Base-by-base conservation (phyloP, 2,888 invertebrate species). In the Esperia sulphurella region DNA sequence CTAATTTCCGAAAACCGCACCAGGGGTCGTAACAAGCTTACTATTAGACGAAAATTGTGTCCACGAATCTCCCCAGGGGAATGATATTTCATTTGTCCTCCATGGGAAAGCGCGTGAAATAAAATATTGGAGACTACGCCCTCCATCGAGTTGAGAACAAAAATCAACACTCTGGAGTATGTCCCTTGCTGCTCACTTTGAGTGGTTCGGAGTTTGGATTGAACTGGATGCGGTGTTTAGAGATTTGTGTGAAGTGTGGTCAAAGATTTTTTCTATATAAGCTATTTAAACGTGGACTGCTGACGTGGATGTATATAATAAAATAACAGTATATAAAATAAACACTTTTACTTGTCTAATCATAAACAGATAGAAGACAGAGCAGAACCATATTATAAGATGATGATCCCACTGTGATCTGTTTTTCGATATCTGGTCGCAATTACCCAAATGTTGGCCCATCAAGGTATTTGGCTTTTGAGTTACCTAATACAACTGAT, bases 131-230 rank as follows among this genome's bases (percentile, higher is more conserved):
- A 53, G 59, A 10, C n/a, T n/a, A 3, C 7, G 31, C 14, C 29
- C 42, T 30, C 30, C 5, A 8, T n/a, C 12, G 5, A 29, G 71
- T 58, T 87, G 79, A 88, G 87, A 75, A 86, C 80, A 81, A 87
- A 88, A 88, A 88, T 88, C 87, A 88, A 88, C 88, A 88, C 78
- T 76, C 68, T 61, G 58, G 65, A 55, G 65, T 65, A 59, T 59
- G 61, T 58, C 8, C 21, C 21, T 5, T 55, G 74, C 65, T 83
- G 83, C 71, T 79, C 85, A 78, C 79, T 83, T 79, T 63, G 59
- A 65, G 54, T 53, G 48, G 31, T 35, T 29, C 37, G 42, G 28
- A 31, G 1, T 12, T 35, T 3, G 9, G 51, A 54, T 41, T 42
- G 43, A 13, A 3, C 8, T 46, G 21, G 42, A 52, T 48, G 28